These are phyloP conservation scores for Polypterus senegalus DNA, from an alignment of 2,113 vertebrate species.

Conservation along the genomic window DNA sequence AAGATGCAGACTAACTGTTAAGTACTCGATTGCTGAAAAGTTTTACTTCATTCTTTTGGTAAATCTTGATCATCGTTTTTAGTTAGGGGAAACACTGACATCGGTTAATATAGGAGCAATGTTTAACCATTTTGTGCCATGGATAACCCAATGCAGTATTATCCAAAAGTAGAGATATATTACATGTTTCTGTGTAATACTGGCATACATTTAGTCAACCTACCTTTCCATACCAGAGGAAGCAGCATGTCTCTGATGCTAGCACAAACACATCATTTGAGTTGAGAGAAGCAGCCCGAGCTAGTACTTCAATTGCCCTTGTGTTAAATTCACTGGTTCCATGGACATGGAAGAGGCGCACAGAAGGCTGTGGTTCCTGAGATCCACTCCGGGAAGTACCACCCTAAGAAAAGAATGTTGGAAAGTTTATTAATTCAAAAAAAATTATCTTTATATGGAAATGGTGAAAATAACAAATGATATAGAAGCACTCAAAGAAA, in stretches of 20 bases:
- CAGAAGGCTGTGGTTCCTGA: slow-evolving; percentile 26
- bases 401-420: slow-evolving; percentile 37
- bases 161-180: neutral
- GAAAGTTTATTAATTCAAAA: too few species aligned
- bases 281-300: slow-evolving; percentile 56
- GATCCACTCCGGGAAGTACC: slow-evolving; percentile 41
- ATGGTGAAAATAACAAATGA: too few species aligned
- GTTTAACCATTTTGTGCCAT: neutral
- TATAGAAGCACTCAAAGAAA: too few species aligned
- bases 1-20: too few species aligned
- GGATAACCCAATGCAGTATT: neutral
- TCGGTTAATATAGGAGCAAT: too few species aligned
- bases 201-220: slow-evolving; percentile 9
- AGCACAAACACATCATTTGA: slow-evolving; percentile 77
- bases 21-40: too few species aligned
- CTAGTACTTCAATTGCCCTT: slow-evolving; percentile 59
- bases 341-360: slow-evolving; percentile 59
- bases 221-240: slow-evolving; percentile 79
- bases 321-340: slow-evolving; percentile 63
- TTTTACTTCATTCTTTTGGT: too few species aligned
- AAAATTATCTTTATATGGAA: too few species aligned
- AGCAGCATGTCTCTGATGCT: slow-evolving; percentile 58
- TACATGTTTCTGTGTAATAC: neutral
- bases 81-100: too few species aligned
- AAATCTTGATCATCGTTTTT: too few species aligned